Evolutionary conservation across 2,888 invertebrate genomes (phyloP).

Genomic region (Drosophila prolongata): DNA sequence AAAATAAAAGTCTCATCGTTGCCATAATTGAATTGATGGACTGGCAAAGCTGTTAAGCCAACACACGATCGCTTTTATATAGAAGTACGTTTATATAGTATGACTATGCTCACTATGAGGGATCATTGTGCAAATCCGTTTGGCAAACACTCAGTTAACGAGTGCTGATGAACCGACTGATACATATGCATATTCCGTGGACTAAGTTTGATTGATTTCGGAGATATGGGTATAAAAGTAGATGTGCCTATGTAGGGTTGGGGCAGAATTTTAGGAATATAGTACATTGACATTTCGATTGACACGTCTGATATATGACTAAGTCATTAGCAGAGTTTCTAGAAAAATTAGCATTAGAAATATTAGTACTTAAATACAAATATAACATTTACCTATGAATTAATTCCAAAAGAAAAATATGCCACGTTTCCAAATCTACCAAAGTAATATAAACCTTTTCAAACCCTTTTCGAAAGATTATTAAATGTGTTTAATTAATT

Average conservation of each 20-base stretch:
- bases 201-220: conserved; percentile 34
- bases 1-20: conserved; percentile 23
- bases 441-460: too few species aligned
- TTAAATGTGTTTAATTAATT: too few species aligned
- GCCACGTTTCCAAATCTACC: too few species aligned
- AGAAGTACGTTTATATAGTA: conserved; percentile 17
- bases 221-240: conserved; percentile 2
- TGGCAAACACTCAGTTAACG: conserved; percentile 57
- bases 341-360: too few species aligned
- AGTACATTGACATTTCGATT: conserved; percentile 59
- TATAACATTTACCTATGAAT: too few species aligned
- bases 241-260: background rate
- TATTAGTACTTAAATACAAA: too few species aligned
- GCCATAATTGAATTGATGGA: conserved; percentile 74
- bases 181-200: conserved; percentile 13
- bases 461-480: too few species aligned
- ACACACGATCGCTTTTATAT: conserved; percentile 33
- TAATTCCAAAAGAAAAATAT: too few species aligned
- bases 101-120: conserved; percentile 24
- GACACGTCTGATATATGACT: conserved; percentile 31
- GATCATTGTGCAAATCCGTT: conserved; percentile 56
- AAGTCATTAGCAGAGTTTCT: conserved; percentile 38
- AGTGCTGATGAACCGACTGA: conserved; percentile 43
- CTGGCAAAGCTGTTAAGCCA: conserved; percentile 68
- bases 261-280: background rate